Percentiles rank a stretch among this genome's conserved stretches.
Conservation (phyloP, 1,140 invertebrate genomes). For the Berghia stephanieae region DNA sequence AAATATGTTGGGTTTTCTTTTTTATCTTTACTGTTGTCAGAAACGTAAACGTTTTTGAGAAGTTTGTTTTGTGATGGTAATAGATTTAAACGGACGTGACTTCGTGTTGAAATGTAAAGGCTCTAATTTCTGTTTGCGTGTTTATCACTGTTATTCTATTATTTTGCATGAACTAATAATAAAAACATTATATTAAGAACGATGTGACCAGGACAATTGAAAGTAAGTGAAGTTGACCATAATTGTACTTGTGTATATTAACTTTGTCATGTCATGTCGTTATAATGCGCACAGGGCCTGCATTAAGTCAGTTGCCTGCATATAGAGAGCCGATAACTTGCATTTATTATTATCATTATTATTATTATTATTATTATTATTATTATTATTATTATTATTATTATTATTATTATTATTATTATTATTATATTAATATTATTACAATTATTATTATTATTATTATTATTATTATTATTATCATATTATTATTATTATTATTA, state of each 20-base stretch:
- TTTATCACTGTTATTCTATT: too few relatives aligned
- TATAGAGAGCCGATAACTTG: neutral
- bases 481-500: constrained; percentile 20
- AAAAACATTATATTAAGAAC: too few relatives aligned
- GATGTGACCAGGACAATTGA: too few relatives aligned
- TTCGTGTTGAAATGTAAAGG: too few relatives aligned
- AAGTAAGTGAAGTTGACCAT: neutral
- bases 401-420: neutral
- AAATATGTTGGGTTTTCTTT: too few relatives aligned
- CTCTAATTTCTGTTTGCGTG: too few relatives aligned
- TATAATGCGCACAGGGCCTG: neutral
- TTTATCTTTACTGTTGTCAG: too few relatives aligned
- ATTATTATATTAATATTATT: constrained; percentile 5
- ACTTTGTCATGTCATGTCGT: neutral
- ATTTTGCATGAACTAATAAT: too few relatives aligned
- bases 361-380: constrained; percentile 8
- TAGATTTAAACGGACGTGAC: too few relatives aligned
- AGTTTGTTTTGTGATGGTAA: too few relatives aligned
- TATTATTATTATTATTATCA: neutral
- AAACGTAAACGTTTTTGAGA: too few relatives aligned
- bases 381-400: constrained; percentile 6
- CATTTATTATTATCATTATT: neutral
- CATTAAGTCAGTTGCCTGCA: neutral
- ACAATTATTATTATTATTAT: neutral
- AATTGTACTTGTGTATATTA: neutral